Evolutionary conservation across 1,140 invertebrate genomes (phyloP).

Genomic region (Oryzaephilus surinamensis): DNA sequence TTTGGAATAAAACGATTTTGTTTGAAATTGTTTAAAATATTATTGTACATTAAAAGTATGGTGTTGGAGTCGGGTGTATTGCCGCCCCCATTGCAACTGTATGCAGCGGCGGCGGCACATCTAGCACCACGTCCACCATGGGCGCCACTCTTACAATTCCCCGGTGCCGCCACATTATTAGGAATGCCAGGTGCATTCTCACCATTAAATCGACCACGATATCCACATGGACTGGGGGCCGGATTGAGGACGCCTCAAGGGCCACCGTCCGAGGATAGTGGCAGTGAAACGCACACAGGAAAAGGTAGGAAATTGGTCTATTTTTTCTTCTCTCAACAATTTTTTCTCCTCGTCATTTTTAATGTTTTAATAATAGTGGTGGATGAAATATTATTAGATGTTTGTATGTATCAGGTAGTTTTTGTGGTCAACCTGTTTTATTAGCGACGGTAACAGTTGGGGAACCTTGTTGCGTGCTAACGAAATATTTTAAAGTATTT

Average conservation of each 20-base stretch:
- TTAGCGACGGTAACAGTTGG: too few species aligned
- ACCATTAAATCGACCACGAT: slow-evolving; percentile 29
- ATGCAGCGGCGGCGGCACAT: slow-evolving; percentile 33
- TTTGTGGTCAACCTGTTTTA: too few species aligned
- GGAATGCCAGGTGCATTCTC: slow-evolving; percentile 34
- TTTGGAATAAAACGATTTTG: not conserved
- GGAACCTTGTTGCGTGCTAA: too few species aligned
- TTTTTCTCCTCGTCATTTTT: too few species aligned
- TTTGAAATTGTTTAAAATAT: not conserved
- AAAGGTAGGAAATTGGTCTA: slow-evolving; percentile 24
- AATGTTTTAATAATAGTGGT: too few species aligned
- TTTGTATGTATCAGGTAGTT: too few species aligned
- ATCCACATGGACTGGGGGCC: slow-evolving; percentile 26
- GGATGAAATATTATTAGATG: too few species aligned
- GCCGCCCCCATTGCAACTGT: slow-evolving; percentile 34
- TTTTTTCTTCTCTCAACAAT: too few species aligned
- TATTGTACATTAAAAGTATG: too few species aligned
- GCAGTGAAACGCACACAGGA: slow-evolving; percentile 33
- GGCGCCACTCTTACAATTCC: slow-evolving; percentile 35
- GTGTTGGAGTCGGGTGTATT: slow-evolving; percentile 34
- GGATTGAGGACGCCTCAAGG: slow-evolving; percentile 29
- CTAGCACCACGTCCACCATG: slow-evolving; percentile 32
- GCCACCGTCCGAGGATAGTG: slow-evolving; percentile 34
- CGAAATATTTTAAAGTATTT: too few species aligned
- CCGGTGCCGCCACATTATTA: slow-evolving; percentile 28